These are phyloP conservation scores for Laticauda laticaudata DNA, from an alignment of 2,113 vertebrate species.

Conservation along the genomic window DNA sequence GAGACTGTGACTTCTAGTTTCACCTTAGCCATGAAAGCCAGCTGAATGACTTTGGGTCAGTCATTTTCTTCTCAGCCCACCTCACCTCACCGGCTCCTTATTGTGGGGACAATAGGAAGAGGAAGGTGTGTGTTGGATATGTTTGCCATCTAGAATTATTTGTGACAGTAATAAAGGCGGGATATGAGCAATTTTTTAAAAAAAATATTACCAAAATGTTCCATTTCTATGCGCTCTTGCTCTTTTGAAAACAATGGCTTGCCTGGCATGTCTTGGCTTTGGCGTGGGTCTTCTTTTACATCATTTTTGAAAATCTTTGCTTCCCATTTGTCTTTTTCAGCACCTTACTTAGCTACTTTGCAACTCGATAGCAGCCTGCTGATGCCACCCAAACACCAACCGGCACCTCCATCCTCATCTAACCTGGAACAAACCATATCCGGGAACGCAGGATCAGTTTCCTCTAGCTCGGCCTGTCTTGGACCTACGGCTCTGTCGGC, in stretches of 20 bases:
- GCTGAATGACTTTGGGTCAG: too few species aligned
- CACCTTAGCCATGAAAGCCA: too few species aligned
- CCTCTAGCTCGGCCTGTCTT: constrained; percentile 56
- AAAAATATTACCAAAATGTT: too few species aligned
- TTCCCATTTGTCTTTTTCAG: constrained; percentile 65
- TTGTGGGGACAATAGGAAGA: too few species aligned
- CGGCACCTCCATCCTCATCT: constrained; percentile 59
- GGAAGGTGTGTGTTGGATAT: too few species aligned
- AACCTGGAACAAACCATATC: constrained; percentile 64
- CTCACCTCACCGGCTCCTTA: too few species aligned
- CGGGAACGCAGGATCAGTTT: constrained; percentile 56
- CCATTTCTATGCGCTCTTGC: neutral
- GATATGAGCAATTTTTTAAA: too few species aligned
- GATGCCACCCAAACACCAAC: constrained; percentile 82
- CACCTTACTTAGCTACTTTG: constrained; percentile 88
- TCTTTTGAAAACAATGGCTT: neutral
- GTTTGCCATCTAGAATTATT: too few species aligned
- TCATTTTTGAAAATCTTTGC: constrained; percentile 10
- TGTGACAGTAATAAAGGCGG: too few species aligned
- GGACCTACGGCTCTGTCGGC: constrained; percentile 51
- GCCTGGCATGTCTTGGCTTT: neutral
- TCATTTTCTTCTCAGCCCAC: too few species aligned
- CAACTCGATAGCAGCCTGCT: constrained; percentile 89
- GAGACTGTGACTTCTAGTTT: too few species aligned
- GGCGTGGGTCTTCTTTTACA: neutral